Evolutionary conservation across 2,113 vertebrate genomes (phyloP), one percentile per base, ranked within the genome.

Genomic region (Carettochelys insculpta): DNA sequence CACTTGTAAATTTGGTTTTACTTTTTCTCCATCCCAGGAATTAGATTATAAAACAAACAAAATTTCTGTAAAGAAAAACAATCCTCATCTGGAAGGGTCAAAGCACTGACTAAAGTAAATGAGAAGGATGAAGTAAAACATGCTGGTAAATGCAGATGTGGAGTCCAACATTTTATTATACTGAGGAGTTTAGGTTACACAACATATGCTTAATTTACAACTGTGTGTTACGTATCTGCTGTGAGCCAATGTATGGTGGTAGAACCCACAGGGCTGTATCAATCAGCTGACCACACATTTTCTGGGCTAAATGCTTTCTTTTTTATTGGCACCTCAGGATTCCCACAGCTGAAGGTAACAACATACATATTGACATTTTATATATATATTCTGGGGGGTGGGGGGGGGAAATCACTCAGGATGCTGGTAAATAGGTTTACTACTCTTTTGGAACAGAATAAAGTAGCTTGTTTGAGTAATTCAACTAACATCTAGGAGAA

Each of bases 1-100:
- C 93, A 82, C 87, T 77, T 89, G 95, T 96, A 95, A 84, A 91
- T 31, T 95, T 94, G 91, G 53, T 93, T 95, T 95, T 96, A 53
- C 83, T 85, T 85, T 45, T 86, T 52, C 25, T 68, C 43, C 68
- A 78, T 78, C 87, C 22, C 41, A 77, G 84, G 90, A 77, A 27
- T 61, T 75, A 5, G 20, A 90, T 95, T 95, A 14, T 3, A 95
- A 96, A 92, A 9, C n/a, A n/a, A n/a, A n/a, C n/a, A 50, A 88
- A 77, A 17, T 6, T 27, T 76, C 85, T 91, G 31, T 27, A 25
- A 47, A 85, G 53, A 61, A 52, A 54, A 68, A 90, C 13, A 83
- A 90, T 65, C 29, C 75, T 91, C 22, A 11, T 27, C 81, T 17
- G 9, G 2, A 41, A 75, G 54, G 38, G 61, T 89, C 61, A 47